Conservation (phyloP, 2,888 invertebrate genomes). For the Brachypalpus laphriformis region DNA sequence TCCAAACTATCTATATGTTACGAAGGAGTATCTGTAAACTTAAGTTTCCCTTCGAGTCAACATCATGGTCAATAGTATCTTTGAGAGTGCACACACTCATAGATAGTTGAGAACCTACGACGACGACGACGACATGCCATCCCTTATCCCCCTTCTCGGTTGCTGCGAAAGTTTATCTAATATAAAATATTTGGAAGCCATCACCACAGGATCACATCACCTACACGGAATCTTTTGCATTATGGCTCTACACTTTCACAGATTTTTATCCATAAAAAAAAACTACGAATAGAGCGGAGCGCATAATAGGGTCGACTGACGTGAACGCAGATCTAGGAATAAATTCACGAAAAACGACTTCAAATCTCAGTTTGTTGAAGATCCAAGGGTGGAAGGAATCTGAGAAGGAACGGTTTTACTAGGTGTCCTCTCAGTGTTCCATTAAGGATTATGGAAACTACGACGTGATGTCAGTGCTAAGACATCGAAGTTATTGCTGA, state of each 20-base stretch:
- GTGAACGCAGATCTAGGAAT: slow-evolving; percentile 36
- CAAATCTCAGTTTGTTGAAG: background rate
- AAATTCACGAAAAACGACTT: slow-evolving; percentile 20
- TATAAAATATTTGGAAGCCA: slow-evolving; percentile 34
- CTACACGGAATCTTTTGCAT: slow-evolving; percentile 30
- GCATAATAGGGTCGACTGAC: slow-evolving; percentile 18
- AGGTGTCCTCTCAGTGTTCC: background rate
- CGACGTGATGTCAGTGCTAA: background rate
- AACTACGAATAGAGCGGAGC: background rate
- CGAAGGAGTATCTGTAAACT: background rate
- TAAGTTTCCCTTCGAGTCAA: slow-evolving; percentile 22
- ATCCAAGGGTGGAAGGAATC: background rate
- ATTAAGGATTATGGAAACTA: background rate
- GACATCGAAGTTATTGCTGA: background rate
- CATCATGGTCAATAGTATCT: slow-evolving; percentile 32
- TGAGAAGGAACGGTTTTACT: background rate
- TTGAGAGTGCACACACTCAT: background rate
- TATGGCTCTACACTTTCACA: background rate
- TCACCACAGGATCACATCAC: slow-evolving; percentile 33
- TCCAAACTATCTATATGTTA: slow-evolving; percentile 10
- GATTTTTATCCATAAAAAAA: background rate
- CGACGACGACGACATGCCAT: background rate
- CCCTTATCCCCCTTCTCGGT: background rate
- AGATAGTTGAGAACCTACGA: background rate
- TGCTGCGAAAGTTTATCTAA: slow-evolving; percentile 42